These are phyloP conservation scores for Syngnathus acus DNA, from an alignment of 2,797 vertebrate species.

Conservation along the genomic window DNA sequence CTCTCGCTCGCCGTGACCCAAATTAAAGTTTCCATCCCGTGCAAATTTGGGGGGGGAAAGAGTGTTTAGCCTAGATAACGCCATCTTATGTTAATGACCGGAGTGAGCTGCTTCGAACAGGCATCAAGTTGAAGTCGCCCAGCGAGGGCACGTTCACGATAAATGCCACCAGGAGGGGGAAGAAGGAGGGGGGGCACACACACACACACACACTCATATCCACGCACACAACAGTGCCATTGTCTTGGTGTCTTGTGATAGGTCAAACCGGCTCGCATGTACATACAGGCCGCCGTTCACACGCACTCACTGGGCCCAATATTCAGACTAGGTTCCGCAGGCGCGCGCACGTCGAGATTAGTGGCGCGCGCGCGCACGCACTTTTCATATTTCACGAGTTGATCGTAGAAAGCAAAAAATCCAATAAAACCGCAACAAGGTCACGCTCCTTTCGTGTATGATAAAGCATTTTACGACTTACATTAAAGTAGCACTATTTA, in stretches of 20 bases:
- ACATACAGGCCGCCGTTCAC: conserved; percentile 56
- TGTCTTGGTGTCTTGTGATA: conserved; percentile 64
- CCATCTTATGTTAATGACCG: conserved; percentile 59
- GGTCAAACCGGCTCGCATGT: conserved; percentile 63
- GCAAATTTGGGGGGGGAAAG: conserved; percentile 19
- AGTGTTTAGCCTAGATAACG: conserved; percentile 46
- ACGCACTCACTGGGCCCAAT: conserved; percentile 44
- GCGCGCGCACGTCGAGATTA: conserved; percentile 39
- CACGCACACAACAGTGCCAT: conserved; percentile 59
- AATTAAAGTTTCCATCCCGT: conserved; percentile 65
- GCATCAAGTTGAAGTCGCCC: conserved; percentile 61
- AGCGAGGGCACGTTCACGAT: conserved; percentile 43
- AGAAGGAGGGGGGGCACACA: conserved; percentile 1
- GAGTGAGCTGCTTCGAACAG: conserved; percentile 44
- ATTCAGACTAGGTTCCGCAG: conserved; percentile 29
- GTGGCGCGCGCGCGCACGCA: conserved; percentile 16
- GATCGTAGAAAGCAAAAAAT: conserved; percentile 18
- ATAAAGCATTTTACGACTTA: not conserved
- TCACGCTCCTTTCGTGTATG: conserved; percentile 43
- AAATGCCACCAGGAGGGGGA: conserved; percentile 51
- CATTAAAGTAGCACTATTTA: not conserved
- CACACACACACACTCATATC: not conserved
- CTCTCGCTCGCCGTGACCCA: conserved; percentile 64
- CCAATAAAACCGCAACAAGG: conserved; percentile 33
- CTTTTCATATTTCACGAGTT: conserved; percentile 39